Percentiles rank a stretch among this genome's conserved stretches.
Conservation (phyloP, 2,888 invertebrate genomes). For the Drosophila colorata region DNA sequence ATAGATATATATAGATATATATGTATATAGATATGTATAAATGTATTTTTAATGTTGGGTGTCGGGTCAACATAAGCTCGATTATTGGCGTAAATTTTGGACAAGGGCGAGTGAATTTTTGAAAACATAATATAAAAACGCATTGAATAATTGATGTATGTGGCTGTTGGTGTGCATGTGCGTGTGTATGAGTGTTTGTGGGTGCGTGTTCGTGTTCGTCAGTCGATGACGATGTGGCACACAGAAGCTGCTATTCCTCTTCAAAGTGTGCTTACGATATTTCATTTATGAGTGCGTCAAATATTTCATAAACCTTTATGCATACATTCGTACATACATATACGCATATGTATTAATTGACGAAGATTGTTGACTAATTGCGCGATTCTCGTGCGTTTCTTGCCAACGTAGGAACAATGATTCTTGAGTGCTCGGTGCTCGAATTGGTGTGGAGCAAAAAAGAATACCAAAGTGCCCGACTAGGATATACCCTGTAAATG, state of each 20-base stretch:
- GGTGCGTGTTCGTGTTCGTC: neutral
- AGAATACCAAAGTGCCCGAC: no score
- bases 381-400: neutral
- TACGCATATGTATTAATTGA: conserved; percentile 18
- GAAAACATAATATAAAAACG: conserved; percentile 4
- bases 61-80: conserved; percentile 11
- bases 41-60: neutral
- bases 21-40: neutral
- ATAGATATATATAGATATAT: neutral
- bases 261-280: neutral
- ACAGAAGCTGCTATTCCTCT: neutral
- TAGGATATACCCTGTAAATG: no score
- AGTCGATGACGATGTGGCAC: neutral
- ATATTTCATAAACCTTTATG: neutral
- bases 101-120: conserved; percentile 17
- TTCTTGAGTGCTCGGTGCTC: neutral
- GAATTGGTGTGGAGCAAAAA: neutral
- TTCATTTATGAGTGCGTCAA: neutral
- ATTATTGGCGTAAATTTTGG: conserved; percentile 6
- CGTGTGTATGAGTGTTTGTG: neutral
- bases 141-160: neutral
- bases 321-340: neutral
- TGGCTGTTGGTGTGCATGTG: neutral
- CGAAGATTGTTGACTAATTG: conserved; percentile 18
- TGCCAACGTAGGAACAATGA: neutral